A percentile compares a stretch with the other conserved stretches of the same genome.
Conservation (phyloP, 2,113 vertebrate species). For the Oreochromis tanganicae region DNA sequence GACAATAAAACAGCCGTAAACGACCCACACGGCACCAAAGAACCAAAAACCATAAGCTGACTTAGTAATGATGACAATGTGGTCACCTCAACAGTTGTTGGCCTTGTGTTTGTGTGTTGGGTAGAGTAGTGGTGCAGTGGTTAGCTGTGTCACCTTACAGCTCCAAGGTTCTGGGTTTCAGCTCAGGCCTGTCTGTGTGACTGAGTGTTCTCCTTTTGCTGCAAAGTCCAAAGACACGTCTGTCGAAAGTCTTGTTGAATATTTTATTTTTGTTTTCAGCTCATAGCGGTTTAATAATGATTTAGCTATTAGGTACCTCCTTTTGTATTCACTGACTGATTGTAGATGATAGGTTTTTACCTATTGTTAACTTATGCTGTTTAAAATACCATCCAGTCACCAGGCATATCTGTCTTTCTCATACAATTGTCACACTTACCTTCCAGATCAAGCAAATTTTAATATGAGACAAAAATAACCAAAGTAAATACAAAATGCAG, state of each 20-base stretch:
- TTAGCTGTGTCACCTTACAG: background rate
- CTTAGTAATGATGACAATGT: background rate
- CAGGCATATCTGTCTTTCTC: too few species aligned
- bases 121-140: background rate
- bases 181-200: background rate
- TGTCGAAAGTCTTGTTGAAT: background rate
- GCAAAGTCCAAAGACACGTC: background rate
- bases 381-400: background rate
- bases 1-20: background rate
- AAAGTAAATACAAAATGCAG: background rate
- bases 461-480: background rate
- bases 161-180: background rate
- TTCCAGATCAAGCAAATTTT: background rate
- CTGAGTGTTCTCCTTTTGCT: background rate
- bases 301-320: background rate
- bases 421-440: background rate
- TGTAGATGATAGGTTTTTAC: background rate
- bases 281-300: background rate
- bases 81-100: background rate
- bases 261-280: fast-evolving
- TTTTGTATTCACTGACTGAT: background rate
- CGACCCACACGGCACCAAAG: background rate
- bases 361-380: background rate
- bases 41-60: background rate
- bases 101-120: background rate